These are phyloP conservation scores for Periophthalmus magnuspinnatus DNA, from an alignment of 2,797 vertebrate genomes.

Conservation along the genomic window DNA sequence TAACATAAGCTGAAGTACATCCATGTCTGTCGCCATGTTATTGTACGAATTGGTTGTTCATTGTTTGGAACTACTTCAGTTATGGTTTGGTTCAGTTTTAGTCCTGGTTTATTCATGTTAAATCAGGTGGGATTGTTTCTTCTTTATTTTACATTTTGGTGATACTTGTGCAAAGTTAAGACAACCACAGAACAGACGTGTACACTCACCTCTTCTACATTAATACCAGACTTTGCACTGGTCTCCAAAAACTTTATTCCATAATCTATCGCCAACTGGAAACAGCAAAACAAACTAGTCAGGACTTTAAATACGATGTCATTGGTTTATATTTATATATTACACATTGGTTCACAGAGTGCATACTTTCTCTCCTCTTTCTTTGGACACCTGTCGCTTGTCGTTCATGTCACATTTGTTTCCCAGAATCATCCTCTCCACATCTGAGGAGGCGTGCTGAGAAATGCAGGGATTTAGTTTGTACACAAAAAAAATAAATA, in stretches of 20 bases:
- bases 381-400: conserved; percentile 93
- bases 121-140: too few relatives aligned
- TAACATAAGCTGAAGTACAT: too few relatives aligned
- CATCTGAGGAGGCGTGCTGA: conserved; percentile 93
- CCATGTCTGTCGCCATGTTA: too few relatives aligned
- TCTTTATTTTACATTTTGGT: too few relatives aligned
- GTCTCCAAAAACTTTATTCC: conserved; percentile 96
- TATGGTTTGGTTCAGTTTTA: not conserved
- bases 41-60: too few relatives aligned
- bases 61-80: too few relatives aligned
- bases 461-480: conserved; percentile 5
- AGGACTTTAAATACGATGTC: not conserved
- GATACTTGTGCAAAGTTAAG: too few relatives aligned
- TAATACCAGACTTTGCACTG: conserved; percentile 92
- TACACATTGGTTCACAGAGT: not conserved
- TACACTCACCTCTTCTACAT: conserved; percentile 88
- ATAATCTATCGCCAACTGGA: conserved; percentile 67
- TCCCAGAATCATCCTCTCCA: conserved; percentile 94
- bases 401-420: conserved; percentile 99
- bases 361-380: conserved; percentile 92
- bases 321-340: not conserved
- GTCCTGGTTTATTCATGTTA: too few relatives aligned
- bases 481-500: not conserved
- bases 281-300: not conserved
- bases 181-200: too few relatives aligned